Evolutionary conservation across 2,797 vertebrate species (phyloP).

Genomic region (Harpagifer antarcticus): DNA sequence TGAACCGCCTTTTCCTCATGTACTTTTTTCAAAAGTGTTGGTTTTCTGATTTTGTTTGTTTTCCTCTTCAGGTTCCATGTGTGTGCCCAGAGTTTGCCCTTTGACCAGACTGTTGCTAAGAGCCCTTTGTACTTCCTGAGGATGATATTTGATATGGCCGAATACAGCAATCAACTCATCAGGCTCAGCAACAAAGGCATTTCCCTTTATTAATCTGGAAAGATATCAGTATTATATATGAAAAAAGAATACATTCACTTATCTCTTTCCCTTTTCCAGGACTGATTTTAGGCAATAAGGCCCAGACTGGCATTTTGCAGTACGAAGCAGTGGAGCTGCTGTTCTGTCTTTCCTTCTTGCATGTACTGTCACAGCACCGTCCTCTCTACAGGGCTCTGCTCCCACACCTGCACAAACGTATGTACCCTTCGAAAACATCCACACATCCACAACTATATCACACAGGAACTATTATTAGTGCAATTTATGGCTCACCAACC

Average conservation of each 20-base stretch:
- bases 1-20: not conserved
- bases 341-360: constrained; percentile 87
- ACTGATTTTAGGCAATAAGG: constrained; percentile 66
- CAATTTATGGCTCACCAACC: no score
- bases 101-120: constrained; percentile 87
- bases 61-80: constrained; percentile 89
- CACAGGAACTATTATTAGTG: not conserved
- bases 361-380: constrained; percentile 84
- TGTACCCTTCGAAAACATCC: constrained; percentile 51
- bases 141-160: constrained; percentile 86
- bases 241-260: not conserved
- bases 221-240: not conserved
- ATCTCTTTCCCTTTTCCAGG: constrained; percentile 44
- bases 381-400: constrained; percentile 87
- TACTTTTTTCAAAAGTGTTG: constrained; percentile 16
- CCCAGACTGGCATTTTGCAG: constrained; percentile 76
- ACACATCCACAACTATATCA: not conserved
- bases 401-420: constrained; percentile 84
- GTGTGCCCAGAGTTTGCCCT: constrained; percentile 90
- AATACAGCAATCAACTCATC: constrained; percentile 84
- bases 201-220: not conserved
- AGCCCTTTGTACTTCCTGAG: constrained; percentile 89
- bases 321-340: constrained; percentile 88
- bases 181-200: constrained; percentile 88
- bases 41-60: constrained; percentile 5